Evolutionary conservation across 2,113 vertebrate genomes (phyloP).

Genomic region (Bufo bufo): DNA sequence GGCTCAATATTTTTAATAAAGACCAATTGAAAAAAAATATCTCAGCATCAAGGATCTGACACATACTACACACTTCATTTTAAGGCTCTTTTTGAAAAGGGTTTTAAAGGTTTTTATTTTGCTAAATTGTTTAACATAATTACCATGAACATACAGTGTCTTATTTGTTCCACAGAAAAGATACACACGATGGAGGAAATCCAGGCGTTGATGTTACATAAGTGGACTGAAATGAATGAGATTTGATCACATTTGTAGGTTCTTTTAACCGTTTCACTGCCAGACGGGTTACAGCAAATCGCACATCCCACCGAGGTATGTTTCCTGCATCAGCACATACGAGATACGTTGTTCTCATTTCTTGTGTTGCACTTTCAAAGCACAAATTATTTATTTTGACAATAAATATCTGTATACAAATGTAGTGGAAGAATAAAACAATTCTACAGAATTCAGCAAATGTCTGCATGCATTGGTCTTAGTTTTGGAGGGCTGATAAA

Average conservation of each 20-base stretch:
- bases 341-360: slow-evolving; percentile 53
- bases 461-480: slow-evolving; percentile 72
- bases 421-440: slow-evolving; percentile 64
- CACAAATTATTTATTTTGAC: slow-evolving; percentile 76
- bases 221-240: slow-evolving; percentile 26
- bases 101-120: slow-evolving; percentile 60
- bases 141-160: slow-evolving; percentile 42
- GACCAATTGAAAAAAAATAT: background rate
- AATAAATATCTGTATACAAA: slow-evolving; percentile 74
- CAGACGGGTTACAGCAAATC: slow-evolving; percentile 21
- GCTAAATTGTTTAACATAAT: slow-evolving; percentile 57
- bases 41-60: background rate
- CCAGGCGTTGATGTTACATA: slow-evolving; percentile 38
- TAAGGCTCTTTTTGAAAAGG: slow-evolving; percentile 58
- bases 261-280: slow-evolving; percentile 1
- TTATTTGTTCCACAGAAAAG: slow-evolving; percentile 51
- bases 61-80: slow-evolving; percentile 35
- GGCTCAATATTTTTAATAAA: too few relatives aligned
- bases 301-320: background rate
- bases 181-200: slow-evolving; percentile 41
- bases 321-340: background rate
- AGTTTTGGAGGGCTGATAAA: slow-evolving; percentile 53
- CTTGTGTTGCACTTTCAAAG: slow-evolving; percentile 69
- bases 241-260: slow-evolving; percentile 18
- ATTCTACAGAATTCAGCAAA: slow-evolving; percentile 65